phyloP scores from a whole-genome alignment of 1,140 invertebrate species.

The Mizuhopecten yessoensis region DNA sequence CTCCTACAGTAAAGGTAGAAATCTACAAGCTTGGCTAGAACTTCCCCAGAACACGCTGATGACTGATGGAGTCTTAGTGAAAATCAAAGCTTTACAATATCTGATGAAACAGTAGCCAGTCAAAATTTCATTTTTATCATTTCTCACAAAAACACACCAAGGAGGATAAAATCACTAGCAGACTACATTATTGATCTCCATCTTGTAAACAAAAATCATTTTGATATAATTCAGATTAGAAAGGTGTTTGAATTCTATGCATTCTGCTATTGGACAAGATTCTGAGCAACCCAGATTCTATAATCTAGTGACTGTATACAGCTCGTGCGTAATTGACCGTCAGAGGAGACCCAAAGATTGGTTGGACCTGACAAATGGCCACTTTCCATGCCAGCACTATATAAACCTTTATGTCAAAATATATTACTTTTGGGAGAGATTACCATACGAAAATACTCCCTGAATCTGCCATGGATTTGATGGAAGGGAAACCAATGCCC shows the following conservation, averaged over 20 bases:
- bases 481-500: neutral
- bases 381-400: neutral
- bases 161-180: neutral
- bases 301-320: neutral
- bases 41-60: neutral
- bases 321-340: neutral
- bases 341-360: neutral
- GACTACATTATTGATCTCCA: neutral
- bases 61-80: neutral
- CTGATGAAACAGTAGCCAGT: neutral
- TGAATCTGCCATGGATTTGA: neutral
- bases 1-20: neutral
- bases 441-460: neutral
- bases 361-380: neutral
- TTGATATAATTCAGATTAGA: neutral
- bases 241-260: slow-evolving; percentile 10
- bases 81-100: neutral
- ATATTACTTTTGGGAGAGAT: slow-evolving; percentile 34
- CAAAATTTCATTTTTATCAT: neutral
- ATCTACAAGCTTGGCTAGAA: neutral
- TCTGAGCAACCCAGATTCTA: neutral
- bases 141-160: neutral
- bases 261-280: neutral
- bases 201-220: neutral
- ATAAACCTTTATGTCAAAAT: slow-evolving; percentile 31